These are phyloP conservation scores for Megastigmus dorsalis DNA, from an alignment of 2,888 invertebrate genomes.

Conservation along the genomic window DNA sequence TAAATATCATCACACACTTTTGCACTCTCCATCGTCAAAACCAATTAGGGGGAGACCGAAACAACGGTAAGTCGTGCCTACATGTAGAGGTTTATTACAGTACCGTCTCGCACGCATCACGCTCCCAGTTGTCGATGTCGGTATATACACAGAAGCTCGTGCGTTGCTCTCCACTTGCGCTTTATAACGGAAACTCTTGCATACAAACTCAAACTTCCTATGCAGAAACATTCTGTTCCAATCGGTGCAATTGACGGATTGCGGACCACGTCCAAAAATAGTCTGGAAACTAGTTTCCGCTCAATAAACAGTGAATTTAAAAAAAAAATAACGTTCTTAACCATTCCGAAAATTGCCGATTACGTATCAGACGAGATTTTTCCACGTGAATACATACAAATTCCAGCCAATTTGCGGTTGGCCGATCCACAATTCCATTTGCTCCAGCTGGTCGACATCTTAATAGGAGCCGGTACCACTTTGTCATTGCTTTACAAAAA, in stretches of 20 bases:
- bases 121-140: background rate
- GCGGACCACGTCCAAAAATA: background rate
- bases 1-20: background rate
- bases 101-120: background rate
- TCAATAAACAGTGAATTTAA: background rate
- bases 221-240: background rate
- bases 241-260: constrained; percentile 1
- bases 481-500: no score
- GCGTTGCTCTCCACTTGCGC: constrained; percentile 2
- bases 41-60: no score
- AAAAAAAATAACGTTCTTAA: constrained; percentile 17
- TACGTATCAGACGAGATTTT: no score
- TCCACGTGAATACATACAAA: no score
- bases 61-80: no score
- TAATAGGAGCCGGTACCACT: no score
- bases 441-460: no score
- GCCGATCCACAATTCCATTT: no score
- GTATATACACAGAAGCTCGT: background rate
- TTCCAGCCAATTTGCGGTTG: no score
- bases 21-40: background rate
- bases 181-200: constrained; percentile 4
- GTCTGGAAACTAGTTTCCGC: background rate
- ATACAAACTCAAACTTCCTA: background rate
- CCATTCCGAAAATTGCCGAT: constrained; percentile 28
- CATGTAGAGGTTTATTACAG: no score